A percentile compares a stretch with the other conserved stretches of the same genome.
Conservation (phyloP, 2,797 vertebrate species). For the Siniperca obscura region DNA sequence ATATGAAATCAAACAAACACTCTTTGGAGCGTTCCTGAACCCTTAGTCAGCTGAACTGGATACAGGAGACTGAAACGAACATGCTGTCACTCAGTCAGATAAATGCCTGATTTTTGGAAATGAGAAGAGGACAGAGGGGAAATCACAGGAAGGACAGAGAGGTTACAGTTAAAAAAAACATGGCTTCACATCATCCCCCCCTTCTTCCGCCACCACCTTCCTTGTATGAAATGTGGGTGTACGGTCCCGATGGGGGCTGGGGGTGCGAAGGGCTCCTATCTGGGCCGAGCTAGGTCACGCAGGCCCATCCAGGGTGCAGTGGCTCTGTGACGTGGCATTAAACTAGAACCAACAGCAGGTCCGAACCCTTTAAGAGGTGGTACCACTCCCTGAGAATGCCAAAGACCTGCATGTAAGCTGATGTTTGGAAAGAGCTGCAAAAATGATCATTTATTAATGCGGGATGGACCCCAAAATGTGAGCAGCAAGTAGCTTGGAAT, state of each 20-base stretch:
- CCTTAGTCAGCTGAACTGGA: slow-evolving; percentile 51
- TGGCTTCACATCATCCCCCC: background rate
- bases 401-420: slow-evolving; percentile 56
- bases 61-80: slow-evolving; percentile 27
- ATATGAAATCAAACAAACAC: slow-evolving; percentile 60
- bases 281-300: slow-evolving; percentile 77
- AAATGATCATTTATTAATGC: slow-evolving; percentile 57
- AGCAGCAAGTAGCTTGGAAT: slow-evolving; percentile 34
- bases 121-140: slow-evolving; percentile 6
- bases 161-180: slow-evolving; percentile 48
- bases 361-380: slow-evolving; percentile 80
- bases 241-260: slow-evolving; percentile 59
- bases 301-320: slow-evolving; percentile 72
- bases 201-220: background rate
- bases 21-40: slow-evolving; percentile 32
- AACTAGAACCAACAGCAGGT: slow-evolving; percentile 77
- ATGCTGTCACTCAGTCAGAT: slow-evolving; percentile 38
- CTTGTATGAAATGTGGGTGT: slow-evolving; percentile 46
- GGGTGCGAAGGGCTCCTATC: slow-evolving; percentile 67
- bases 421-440: slow-evolving; percentile 58
- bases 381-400: slow-evolving; percentile 58
- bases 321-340: slow-evolving; percentile 81
- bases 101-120: slow-evolving; percentile 24
- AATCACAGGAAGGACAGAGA: slow-evolving; percentile 35
- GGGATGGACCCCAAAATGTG: slow-evolving; percentile 50